Base-by-base conservation (phyloP, 2,888 invertebrate species). In the Spicauda simplicius region DNA sequence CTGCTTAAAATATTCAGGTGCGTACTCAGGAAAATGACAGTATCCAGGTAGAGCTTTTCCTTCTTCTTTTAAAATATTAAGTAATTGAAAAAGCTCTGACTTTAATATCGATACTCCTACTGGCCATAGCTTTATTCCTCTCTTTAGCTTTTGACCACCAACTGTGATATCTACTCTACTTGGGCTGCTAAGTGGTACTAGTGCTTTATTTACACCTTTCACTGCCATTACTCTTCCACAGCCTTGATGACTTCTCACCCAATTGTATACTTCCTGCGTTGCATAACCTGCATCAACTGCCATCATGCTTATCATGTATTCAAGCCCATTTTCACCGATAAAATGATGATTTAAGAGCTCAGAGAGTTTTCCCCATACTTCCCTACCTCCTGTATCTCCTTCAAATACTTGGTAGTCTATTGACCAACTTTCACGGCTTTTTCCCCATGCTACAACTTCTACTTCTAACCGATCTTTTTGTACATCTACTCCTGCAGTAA, bases 81-180 rank as follows among this genome's bases (percentile, higher is more conserved):
- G 67, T 67, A 67, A 55, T 48, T 67, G 67, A 67, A 67, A 67
- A 67, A 67, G 67, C 52, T 67, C 63, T 68, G 68, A 68, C 53
- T 68, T 68, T 68, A 68, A 68, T 63, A 68, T 68, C 63, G 68
- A 68, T 68, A 68, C 68, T 68, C 68, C 68, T 45, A 63, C 68
- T 68, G 68, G 68, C 68, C 68, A 63, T 53, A 68, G 68, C 68
- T 68, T 68, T 68, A 68, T 68, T 68, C 68, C 68, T 68, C 63
- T 68, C 37, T 67, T 66, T 48, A 60, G 60, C 60, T 66, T 66
- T 66, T 60, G 66, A 20, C 66, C 60, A 60, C 66, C 66, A 60
- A 66, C 60, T 66, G 64, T 57, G 57, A 64, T 64, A 64, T 66
- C 66, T 54, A 66, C 66, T 66, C 66, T 66, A 55, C 63, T 63